phyloP scores from a whole-genome alignment of 92 coral and sea anemone species.

The Porites lobata region DNA sequence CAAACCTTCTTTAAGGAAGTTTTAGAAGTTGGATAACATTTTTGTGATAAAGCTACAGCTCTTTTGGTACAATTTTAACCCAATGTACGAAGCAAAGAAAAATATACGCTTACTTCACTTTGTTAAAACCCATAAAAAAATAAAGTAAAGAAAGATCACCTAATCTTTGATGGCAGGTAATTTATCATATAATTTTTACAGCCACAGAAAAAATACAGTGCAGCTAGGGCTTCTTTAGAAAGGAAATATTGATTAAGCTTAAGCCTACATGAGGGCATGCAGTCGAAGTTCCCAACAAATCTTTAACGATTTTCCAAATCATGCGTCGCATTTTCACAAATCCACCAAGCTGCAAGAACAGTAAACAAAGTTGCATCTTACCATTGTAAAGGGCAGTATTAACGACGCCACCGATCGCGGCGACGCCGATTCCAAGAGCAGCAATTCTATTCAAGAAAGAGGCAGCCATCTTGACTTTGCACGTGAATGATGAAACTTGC shows the following conservation, averaged over 20 bases:
- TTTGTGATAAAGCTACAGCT: neutral
- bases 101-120: no score
- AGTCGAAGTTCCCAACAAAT: neutral
- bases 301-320: neutral
- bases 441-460: slow-evolving; percentile 89
- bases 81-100: neutral
- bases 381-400: slow-evolving; percentile 97
- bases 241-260: neutral
- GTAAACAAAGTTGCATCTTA: slow-evolving; percentile 39
- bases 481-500: slow-evolving; percentile 77
- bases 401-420: slow-evolving; percentile 97
- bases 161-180: neutral
- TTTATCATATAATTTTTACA: neutral
- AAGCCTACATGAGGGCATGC: neutral
- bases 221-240: neutral
- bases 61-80: neutral
- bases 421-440: slow-evolving; percentile 91
- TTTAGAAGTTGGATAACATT: neutral
- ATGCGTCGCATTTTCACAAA: neutral
- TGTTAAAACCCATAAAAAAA: neutral
- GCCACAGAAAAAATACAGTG: neutral
- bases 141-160: neutral
- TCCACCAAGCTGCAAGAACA: neutral
- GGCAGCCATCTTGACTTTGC: slow-evolving; percentile 94
- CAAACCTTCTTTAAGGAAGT: neutral